Evolutionary conservation across 2,888 invertebrate species (phyloP).

Genomic region (Drosophila cognata): DNA sequence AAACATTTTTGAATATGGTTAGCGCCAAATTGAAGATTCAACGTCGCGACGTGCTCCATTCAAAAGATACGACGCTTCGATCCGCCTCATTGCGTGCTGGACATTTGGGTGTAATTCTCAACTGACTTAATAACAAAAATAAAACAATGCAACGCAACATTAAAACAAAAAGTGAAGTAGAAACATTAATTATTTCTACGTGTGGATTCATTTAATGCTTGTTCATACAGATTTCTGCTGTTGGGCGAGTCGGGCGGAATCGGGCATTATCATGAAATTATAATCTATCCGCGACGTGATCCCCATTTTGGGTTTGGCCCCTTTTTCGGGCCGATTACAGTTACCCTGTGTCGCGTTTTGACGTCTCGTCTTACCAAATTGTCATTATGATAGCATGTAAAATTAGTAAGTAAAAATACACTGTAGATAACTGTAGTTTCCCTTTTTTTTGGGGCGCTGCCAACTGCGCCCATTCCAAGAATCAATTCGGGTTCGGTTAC

Average conservation of each 20-base stretch:
- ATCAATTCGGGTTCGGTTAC: slow-evolving; percentile 49
- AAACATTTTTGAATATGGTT: slow-evolving; percentile 62
- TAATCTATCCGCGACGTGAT: slow-evolving; percentile 70
- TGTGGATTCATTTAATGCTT: slow-evolving; percentile 63
- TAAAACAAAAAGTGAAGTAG: slow-evolving; percentile 21
- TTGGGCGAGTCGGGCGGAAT: slow-evolving; percentile 14
- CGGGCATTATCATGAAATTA: slow-evolving; percentile 52
- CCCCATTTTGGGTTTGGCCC: slow-evolving; percentile 57
- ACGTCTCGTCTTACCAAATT: slow-evolving; percentile 47
- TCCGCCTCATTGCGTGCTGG: slow-evolving; percentile 66
- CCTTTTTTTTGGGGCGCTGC: slow-evolving; percentile 48
- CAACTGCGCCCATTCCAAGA: slow-evolving; percentile 65
- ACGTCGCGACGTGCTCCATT: slow-evolving; percentile 43
- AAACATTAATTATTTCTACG: slow-evolving; percentile 68
- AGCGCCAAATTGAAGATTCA: slow-evolving; percentile 56
- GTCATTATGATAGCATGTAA: slow-evolving; percentile 67
- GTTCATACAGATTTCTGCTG: slow-evolving; percentile 26
- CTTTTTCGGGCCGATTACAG: slow-evolving; percentile 61
- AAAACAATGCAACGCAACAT: slow-evolving; percentile 2
- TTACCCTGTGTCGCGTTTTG: slow-evolving; percentile 45
- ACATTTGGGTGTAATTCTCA: slow-evolving; percentile 62
- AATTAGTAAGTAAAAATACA: slow-evolving; percentile 38
- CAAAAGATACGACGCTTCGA: slow-evolving; percentile 35
- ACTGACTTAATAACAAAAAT: slow-evolving; percentile 49
- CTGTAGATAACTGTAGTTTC: slow-evolving; percentile 71